These are phyloP conservation scores for Clitarchus hookeri DNA, from an alignment of 2,888 invertebrate genomes.

Conservation along the genomic window DNA sequence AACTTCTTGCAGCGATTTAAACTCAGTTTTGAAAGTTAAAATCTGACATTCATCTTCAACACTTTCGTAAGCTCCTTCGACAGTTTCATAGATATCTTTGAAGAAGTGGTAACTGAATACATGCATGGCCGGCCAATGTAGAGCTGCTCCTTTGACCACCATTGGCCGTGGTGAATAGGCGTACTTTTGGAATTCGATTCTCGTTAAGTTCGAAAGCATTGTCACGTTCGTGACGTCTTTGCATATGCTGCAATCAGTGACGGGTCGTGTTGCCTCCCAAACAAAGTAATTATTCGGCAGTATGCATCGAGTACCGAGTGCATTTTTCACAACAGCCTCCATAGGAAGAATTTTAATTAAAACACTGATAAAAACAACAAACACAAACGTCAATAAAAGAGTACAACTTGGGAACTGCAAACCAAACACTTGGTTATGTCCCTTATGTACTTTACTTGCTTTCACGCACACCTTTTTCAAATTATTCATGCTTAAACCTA, in stretches of 20 bases:
- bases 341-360: constrained; percentile 46
- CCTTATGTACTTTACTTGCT: constrained; percentile 27
- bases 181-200: constrained; percentile 69
- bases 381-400: constrained; percentile 28
- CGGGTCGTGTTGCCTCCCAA: constrained; percentile 85
- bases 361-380: constrained; percentile 46
- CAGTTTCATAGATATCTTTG: constrained; percentile 66
- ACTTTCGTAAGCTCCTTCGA: constrained; percentile 72
- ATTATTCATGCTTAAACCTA: constrained; percentile 39
- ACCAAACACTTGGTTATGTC: constrained; percentile 22
- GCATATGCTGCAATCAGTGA: constrained; percentile 82
- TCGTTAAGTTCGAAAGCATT: constrained; percentile 69
- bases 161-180: constrained; percentile 82
- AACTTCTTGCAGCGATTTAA: constrained; percentile 75
- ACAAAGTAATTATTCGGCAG: constrained; percentile 82
- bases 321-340: constrained; percentile 48
- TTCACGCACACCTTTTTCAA: constrained; percentile 39
- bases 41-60: constrained; percentile 84
- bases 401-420: constrained; percentile 19
- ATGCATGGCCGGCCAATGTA: constrained; percentile 75
- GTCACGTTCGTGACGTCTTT: constrained; percentile 68
- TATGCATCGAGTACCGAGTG: constrained; percentile 67
- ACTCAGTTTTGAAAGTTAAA: constrained; percentile 82
- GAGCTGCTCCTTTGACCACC: constrained; percentile 74
- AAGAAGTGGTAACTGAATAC: constrained; percentile 70